Evolutionary conservation across 2,113 vertebrate species (phyloP).

Genomic region (Forbesichthys papilliferus): DNA sequence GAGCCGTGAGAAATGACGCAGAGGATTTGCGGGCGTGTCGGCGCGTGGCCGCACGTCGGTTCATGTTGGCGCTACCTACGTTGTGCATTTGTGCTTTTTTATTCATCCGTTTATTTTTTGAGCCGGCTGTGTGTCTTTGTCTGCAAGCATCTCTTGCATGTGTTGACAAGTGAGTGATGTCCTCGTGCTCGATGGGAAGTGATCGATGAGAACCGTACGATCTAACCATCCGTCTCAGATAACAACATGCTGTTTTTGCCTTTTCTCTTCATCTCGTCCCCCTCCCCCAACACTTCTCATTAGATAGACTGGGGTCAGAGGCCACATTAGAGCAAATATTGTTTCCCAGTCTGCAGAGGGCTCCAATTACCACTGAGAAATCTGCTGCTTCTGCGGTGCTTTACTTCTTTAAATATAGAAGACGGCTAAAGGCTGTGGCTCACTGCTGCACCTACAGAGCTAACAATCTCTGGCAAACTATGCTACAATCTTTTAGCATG

Average conservation of each 20-base stretch:
- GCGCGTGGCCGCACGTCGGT: slow-evolving; percentile 13
- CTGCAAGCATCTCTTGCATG: slow-evolving; percentile 28
- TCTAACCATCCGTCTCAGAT: slow-evolving; percentile 48
- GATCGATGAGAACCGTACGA: slow-evolving; percentile 47
- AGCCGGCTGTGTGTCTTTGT: slow-evolving; percentile 14
- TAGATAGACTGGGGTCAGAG: slow-evolving; percentile 61
- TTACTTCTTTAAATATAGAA: slow-evolving; percentile 54
- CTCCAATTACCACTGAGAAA: slow-evolving; percentile 68
- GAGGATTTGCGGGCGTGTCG: slow-evolving; percentile 22
- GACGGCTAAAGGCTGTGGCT: slow-evolving; percentile 16
- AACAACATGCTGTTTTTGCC: slow-evolving; percentile 5
- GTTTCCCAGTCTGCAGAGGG: slow-evolving; percentile 57
- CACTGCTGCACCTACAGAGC: slow-evolving; percentile 17
- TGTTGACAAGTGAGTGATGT: slow-evolving; percentile 49
- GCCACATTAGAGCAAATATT: slow-evolving; percentile 60
- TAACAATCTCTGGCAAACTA: slow-evolving; percentile 17
- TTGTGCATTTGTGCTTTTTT: slow-evolving; percentile 24
- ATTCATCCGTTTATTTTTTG: neutral
- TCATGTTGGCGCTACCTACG: neutral
- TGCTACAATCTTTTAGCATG: slow-evolving; percentile 38
- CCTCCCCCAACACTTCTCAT: slow-evolving; percentile 41
- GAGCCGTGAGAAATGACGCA: slow-evolving; percentile 4
- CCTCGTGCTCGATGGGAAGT: slow-evolving; percentile 28
- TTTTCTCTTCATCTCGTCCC: slow-evolving; percentile 11
- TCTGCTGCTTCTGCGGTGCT: slow-evolving; percentile 49